phyloP scores from a whole-genome alignment of 2,888 invertebrate species.

The Embidobia sp. region DNA sequence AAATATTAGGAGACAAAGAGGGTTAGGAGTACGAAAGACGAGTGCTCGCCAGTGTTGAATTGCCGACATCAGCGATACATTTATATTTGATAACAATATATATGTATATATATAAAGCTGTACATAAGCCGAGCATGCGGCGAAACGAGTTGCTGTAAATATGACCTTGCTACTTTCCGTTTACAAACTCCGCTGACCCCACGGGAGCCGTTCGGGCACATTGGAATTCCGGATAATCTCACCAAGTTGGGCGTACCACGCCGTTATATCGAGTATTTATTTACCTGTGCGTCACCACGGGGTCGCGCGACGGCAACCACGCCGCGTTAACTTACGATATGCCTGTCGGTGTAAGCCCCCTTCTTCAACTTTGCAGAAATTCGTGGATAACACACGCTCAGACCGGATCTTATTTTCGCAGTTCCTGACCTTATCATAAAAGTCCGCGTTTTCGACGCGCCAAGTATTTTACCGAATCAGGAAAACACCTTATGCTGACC shows the following conservation, averaged over 20 bases:
- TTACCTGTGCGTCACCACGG: slow-evolving; percentile 63
- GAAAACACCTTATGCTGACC: background rate
- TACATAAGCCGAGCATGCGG: slow-evolving; percentile 52
- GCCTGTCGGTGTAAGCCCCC: slow-evolving; percentile 19
- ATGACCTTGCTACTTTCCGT: slow-evolving; percentile 73
- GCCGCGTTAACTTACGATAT: slow-evolving; percentile 36
- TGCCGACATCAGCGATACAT: slow-evolving; percentile 14
- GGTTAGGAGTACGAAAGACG: slow-evolving; percentile 11
- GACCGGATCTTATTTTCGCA: slow-evolving; percentile 5
- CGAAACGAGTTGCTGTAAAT: slow-evolving; percentile 69
- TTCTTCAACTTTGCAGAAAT: slow-evolving; percentile 21
- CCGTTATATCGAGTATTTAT: slow-evolving; percentile 70
- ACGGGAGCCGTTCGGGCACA: slow-evolving; percentile 64
- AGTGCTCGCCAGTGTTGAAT: slow-evolving; percentile 2
- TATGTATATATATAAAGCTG: slow-evolving; percentile 27
- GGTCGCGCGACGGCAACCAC: slow-evolving; percentile 34
- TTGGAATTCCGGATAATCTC: slow-evolving; percentile 70
- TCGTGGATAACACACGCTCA: slow-evolving; percentile 12
- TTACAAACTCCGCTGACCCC: slow-evolving; percentile 69
- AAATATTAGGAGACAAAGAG: slow-evolving; percentile 22
- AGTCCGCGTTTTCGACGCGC: slow-evolving; percentile 5
- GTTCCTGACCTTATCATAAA: slow-evolving; percentile 17
- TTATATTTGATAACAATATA: slow-evolving; percentile 32
- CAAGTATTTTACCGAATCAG: too few species aligned
- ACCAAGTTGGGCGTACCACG: slow-evolving; percentile 67